Percentiles rank a stretch among this genome's conserved stretches.
These are phyloP conservation scores for Cataglyphis albicans DNA, from an alignment of 2,888 invertebrate species.

Conservation along the genomic window DNA sequence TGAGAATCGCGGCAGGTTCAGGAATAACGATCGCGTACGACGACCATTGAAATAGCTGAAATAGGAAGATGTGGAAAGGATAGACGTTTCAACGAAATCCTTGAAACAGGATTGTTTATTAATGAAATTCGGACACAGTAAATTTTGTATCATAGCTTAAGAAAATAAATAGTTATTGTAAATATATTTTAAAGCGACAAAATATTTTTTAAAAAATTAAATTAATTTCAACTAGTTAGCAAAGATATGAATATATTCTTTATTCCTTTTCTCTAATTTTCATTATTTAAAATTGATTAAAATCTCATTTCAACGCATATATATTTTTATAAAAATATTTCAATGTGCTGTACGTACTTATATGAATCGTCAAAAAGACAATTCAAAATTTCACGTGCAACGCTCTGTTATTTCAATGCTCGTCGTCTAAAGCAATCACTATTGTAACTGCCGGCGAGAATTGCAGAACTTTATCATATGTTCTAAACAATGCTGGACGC, in stretches of 20 bases:
- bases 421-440: conserved; percentile 54
- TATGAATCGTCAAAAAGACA: not conserved
- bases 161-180: not conserved
- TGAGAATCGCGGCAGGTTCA: conserved; percentile 41
- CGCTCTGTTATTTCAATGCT: conserved; percentile 30
- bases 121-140: conserved; percentile 2
- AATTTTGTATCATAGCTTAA: not conserved
- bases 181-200: not conserved
- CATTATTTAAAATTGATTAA: not conserved
- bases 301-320: not conserved
- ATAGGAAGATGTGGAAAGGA: conserved; percentile 12
- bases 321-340: not conserved
- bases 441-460: conserved; percentile 58
- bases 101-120: conserved; percentile 6
- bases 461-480: conserved; percentile 63
- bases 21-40: conserved; percentile 34
- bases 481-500: conserved; percentile 60
- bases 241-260: not conserved
- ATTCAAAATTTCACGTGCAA: conserved; percentile 29
- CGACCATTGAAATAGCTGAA: conserved; percentile 27
- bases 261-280: not conserved
- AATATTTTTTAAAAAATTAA: not conserved
- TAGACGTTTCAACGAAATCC: conserved; percentile 14
- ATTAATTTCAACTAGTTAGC: not conserved
- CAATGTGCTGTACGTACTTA: not conserved